Evolutionary conservation across 2,113 vertebrate species (phyloP).

Genomic region (Oceanites oceanicus): DNA sequence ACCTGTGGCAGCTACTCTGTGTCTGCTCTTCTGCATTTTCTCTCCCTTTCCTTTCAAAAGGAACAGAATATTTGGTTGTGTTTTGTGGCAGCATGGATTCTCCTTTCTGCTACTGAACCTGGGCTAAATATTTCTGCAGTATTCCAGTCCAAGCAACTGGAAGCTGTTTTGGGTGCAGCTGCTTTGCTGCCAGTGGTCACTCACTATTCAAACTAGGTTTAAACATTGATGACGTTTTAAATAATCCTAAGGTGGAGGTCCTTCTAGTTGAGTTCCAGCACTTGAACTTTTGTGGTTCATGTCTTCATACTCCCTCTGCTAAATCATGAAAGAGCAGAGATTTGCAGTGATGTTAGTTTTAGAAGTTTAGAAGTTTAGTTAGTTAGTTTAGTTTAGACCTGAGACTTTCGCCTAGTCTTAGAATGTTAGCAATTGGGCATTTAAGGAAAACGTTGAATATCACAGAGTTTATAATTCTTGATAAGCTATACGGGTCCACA

Average conservation of each 20-base stretch:
- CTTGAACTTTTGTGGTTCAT: not conserved
- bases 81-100: not conserved
- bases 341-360: not conserved
- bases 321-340: not conserved
- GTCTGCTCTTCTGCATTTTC: not conserved
- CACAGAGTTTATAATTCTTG: not conserved
- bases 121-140: not conserved
- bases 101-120: not conserved
- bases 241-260: not conserved
- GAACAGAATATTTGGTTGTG: not conserved
- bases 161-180: not conserved
- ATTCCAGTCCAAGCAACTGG: not conserved
- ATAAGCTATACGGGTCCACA: rapidly evolving
- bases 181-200: not conserved
- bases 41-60: not conserved
- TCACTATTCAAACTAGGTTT: not conserved
- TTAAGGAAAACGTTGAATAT: not conserved
- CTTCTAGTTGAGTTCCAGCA: not conserved
- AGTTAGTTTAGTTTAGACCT: no score
- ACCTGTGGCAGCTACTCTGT: not conserved
- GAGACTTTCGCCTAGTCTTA: not conserved
- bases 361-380: no score
- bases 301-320: not conserved
- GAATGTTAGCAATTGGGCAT: not conserved
- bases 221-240: not conserved